A percentile compares a stretch with the other conserved stretches of the same genome.
Conservation (phyloP, 2,113 vertebrate genomes). For the Brachypteracias leptosomus region DNA sequence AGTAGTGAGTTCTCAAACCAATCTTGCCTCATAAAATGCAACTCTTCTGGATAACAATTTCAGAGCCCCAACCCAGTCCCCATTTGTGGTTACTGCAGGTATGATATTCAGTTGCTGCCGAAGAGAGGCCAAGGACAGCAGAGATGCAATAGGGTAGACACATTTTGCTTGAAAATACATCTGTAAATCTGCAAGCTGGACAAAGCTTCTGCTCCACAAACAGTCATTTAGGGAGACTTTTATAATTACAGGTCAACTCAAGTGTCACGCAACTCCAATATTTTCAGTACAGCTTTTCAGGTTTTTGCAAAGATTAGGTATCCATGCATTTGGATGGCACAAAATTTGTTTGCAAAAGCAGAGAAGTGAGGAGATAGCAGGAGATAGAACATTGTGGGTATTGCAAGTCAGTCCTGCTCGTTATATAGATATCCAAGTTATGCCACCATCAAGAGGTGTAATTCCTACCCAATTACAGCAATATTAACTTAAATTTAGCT, state of each 20-base stretch:
- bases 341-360: background rate
- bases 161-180: too few relatives aligned
- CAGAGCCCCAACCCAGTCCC: background rate
- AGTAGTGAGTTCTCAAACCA: background rate
- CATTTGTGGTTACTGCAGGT: background rate
- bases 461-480: background rate
- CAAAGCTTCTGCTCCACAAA: background rate
- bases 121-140: background rate
- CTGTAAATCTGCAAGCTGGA: background rate
- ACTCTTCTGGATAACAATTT: background rate
- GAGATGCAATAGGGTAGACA: background rate
- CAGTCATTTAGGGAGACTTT: background rate
- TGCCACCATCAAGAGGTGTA: background rate
- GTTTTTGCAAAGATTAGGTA: background rate
- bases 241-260: background rate
- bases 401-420: background rate
- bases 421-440: background rate
- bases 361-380: background rate
- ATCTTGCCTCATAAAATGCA: background rate
- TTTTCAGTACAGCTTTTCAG: background rate
- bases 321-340: fast-evolving
- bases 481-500: background rate
- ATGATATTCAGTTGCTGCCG: background rate
- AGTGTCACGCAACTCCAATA: background rate
- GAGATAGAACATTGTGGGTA: background rate